Evolutionary conservation across 1,140 invertebrate species (phyloP), one percentile per base, ranked within the genome.

Genomic region (Lepidurus apus): DNA sequence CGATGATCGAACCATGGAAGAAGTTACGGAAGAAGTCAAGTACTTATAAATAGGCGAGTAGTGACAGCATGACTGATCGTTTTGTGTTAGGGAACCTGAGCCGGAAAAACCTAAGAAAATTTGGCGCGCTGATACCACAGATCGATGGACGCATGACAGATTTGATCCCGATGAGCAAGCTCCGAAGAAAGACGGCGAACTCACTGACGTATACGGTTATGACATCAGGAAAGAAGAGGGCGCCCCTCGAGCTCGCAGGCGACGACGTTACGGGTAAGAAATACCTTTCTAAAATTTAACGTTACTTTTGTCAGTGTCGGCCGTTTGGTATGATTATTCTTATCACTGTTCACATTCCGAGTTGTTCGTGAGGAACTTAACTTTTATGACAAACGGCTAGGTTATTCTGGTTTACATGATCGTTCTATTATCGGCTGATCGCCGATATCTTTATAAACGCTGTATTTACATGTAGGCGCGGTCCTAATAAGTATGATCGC

Each of bases 201-300:
- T 98, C 7, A 90, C 97, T 74, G 89, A 91, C 1, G 88, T 93
- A 53, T 98, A 98, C 85, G 96, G 96, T 5, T 98, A 98, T 86
- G 96, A 98, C 83, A 98, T 98, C 77, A 87, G 95, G 75, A 93
- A 92, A 82, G 93, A 96, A 85, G 95, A 97, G 84, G 93, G 93
- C 0, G 92, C 95, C 21, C 95, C 95, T 10, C 89, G 94, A 82
- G 93, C 94, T 0, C 87, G 94, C 75, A 90, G 94, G 81, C 90
- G 93, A 80, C 87, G 93, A 81, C 87, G 93, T 86, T 96, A 96
- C 85, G 93, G 93, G 92, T 94, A 85, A 87, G 82, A 1, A 47
- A 21, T 17, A 65, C 7, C 13, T 10, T 13, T 17, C 21, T n/a
- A 9, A 11, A n/a, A 17, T 13, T 0, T 7, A n/a, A 7, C 53